Base-by-base conservation (phyloP, 2,888 invertebrate species). In the Melinaea marsaeus region DNA sequence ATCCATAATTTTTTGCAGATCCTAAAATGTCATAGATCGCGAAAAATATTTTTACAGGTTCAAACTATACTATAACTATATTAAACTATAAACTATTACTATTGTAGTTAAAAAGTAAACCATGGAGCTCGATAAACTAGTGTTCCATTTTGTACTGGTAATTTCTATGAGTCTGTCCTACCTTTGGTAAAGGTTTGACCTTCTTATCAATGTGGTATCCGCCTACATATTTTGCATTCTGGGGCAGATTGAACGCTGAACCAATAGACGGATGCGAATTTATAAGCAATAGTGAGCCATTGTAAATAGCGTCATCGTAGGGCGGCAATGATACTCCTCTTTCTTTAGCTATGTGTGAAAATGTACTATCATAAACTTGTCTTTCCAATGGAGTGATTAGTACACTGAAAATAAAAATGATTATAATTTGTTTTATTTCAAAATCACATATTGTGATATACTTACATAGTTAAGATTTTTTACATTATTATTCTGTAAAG, bases 261-360 rank as follows among this genome's bases (percentile, higher is more conserved):
- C 85, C 83, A 3, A 79, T 60, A 0, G 84, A 79, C 0, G 79
- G 79, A 60, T 86, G 83, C 0, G 84, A 80, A 61, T 83, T 85
- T 0, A 79, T 48, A 0, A 85, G 48, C 34, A 71, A 35, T 5
- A 74, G 42, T 3, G 72, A 71, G 2, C 64, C 70, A 42, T 71
- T 73, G 57, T 67, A 65, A 37, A 57, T 63, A 13, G 67, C 48
- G 3, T 68, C 69, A 5, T 63, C 59, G 32, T 64, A 67, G 7
- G 58, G 6, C 22, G 72, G 71, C 33, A 69, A 56, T 4, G 34
- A 33, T 22, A 58, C 55, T 2, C 66, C 67, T 56, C 61, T 48
- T 48, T 48, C 13, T 48, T 48, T 48, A 7, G 48, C 48, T 48
- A 48, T 48, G 9, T n/a, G 13, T 13, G 48, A 48, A 22, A 48